Percentiles rank a stretch among this genome's conserved stretches.
These are phyloP conservation scores for Tychaedon coryphoeus DNA, from an alignment of 2,113 vertebrate genomes.

Conservation along the genomic window DNA sequence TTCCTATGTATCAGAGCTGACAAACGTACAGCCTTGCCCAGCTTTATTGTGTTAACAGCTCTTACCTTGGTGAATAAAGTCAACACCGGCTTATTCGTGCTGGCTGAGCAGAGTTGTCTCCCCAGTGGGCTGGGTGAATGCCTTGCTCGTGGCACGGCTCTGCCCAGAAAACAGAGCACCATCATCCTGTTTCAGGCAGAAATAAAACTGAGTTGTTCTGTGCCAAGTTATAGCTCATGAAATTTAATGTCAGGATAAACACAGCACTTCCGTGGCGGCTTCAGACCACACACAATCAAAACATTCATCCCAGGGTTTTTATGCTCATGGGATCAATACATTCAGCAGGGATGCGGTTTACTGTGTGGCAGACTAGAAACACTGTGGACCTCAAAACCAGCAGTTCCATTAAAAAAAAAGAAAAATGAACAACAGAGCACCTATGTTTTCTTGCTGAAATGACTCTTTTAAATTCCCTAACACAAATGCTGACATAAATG, in stretches of 20 bases:
- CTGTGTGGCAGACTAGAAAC: not conserved
- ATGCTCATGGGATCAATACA: not conserved
- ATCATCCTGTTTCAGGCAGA: constrained; percentile 64
- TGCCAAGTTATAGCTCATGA: not conserved
- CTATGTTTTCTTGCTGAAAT: not conserved
- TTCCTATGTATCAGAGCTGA: not conserved
- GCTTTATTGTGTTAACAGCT: not conserved
- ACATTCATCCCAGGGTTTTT: not conserved
- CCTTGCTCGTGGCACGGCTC: constrained; percentile 39
- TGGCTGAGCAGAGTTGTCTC: constrained; percentile 47
- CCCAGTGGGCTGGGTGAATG: constrained; percentile 7
- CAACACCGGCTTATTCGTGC: constrained; percentile 70
- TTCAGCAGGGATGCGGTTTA: not conserved
- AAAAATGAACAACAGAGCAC: not conserved
- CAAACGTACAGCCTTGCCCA: not conserved
- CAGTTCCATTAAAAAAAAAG: not conserved
- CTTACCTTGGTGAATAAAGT: constrained; percentile 88
- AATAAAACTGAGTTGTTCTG: not conserved
- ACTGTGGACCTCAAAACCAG: not conserved
- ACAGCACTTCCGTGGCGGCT: not conserved
- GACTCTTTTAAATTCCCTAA: constrained; percentile 27
- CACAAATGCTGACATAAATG: constrained; percentile 34
- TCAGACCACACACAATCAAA: not conserved
- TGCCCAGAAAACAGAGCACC: constrained; percentile 66
- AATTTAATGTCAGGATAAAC: not conserved